Base-by-base conservation (phyloP, 37 sponge, comb jelly and placozoan species). In the Agelas oroides region DNA sequence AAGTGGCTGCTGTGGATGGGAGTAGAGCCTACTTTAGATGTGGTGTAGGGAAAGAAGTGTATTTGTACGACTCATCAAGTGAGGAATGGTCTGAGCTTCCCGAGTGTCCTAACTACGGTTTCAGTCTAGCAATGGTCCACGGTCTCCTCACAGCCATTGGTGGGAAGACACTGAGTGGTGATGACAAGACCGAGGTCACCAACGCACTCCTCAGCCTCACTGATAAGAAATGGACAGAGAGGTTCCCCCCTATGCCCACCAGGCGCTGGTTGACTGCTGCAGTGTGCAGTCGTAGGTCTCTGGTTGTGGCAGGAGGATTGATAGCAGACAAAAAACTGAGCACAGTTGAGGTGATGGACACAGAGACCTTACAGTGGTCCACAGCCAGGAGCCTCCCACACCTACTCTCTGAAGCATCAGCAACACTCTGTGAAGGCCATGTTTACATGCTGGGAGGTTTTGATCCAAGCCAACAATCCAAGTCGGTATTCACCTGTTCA, bases 301-400 rank as follows among this genome's bases (percentile, higher is more conserved):
- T 67, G 33, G 27, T 67, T 19, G 68, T 67, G 28, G 68, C 68
- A 24, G 68, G 68, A 67, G 68, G 68, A 11, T 30, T 16, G 34
- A 34, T 14, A 33, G 1, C 68, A 30, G 32, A 67, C 2, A 31
- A 1, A 28, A 30, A 67, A 3, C 8, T 8, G 8, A 28, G 8
- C 33, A 34, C 34, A 5, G 68, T 67, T 2, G 68, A 67, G 34
- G 68, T 67, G 33, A 67, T 67, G 68, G 68, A 67, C 68, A 67
- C 68, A 6, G 2, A 67, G 68, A 67, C 68, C 11, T 67, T 67
- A 67, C 68, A 30, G 28, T 67, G 68, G 68, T 67, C 68, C 34
- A 28, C 34, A 67, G 68, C 32, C 20, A 34, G 33, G 11, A 67
- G 68, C 33, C 68, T 67, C 11, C 33, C 27, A 3, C 46, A 46